These are phyloP conservation scores for Halcyon badia DNA, from an alignment of 2,797 vertebrate species.

Conservation along the genomic window DNA sequence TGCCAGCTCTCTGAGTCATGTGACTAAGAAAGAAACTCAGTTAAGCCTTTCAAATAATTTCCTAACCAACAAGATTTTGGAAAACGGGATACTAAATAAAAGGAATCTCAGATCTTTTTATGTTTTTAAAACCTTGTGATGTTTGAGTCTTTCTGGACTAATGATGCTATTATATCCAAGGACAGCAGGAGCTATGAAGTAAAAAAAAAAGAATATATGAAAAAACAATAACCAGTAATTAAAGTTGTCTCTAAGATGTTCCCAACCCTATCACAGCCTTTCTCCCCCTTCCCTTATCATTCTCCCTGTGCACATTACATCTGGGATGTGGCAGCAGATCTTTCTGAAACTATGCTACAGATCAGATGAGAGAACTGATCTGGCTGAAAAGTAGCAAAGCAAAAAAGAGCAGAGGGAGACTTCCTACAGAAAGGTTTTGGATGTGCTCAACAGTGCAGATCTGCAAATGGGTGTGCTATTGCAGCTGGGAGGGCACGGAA, in stretches of 20 bases:
- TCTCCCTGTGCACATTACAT: not conserved
- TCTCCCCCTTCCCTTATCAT: not conserved
- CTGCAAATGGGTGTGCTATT: not conserved
- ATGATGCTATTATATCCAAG: not conserved
- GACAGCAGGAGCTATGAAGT: not conserved
- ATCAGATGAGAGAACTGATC: not conserved
- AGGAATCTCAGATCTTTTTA: not conserved
- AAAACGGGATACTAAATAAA: not conserved
- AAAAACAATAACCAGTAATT: not conserved
- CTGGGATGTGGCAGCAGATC: not conserved
- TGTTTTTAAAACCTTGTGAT: not conserved
- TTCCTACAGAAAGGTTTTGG: not conserved
- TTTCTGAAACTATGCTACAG: not conserved
- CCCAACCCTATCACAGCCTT: not conserved
- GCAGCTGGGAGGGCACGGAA: not conserved
- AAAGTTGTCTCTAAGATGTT: not conserved
- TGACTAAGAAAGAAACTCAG: not conserved
- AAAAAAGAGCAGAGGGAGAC: not conserved
- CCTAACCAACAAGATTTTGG: not conserved
- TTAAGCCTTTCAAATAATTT: constrained; percentile 24
- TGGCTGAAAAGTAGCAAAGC: not conserved
- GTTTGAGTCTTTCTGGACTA: not conserved
- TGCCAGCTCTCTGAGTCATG: not conserved
- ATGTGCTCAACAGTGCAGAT: not conserved
- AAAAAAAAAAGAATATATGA: not conserved